Conservation (phyloP, 2,113 vertebrate species). For the Cyanocitta stelleri region DNA sequence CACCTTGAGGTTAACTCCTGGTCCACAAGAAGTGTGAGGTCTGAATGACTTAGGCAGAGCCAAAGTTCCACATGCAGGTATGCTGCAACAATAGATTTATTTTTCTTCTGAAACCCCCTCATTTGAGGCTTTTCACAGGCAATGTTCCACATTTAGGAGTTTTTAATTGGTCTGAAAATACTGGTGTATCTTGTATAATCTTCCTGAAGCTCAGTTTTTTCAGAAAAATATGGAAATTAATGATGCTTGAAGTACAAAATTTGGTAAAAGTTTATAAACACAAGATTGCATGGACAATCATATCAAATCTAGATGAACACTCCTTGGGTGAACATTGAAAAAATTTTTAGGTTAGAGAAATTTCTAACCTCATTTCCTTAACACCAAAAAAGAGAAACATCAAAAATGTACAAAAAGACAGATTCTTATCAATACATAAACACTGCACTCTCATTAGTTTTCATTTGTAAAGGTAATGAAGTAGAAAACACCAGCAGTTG, state of each 20-base stretch:
- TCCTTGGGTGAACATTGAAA: not conserved
- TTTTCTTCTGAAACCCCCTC: not conserved
- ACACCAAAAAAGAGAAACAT: not conserved
- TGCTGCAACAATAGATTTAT: not conserved
- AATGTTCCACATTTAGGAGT: not conserved
- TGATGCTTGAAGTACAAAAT: not conserved
- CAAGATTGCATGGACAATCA: not conserved
- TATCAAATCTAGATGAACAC: not conserved
- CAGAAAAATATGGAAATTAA: not conserved
- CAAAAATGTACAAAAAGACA: not conserved
- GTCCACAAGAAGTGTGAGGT: not conserved
- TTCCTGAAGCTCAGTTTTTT: not conserved
- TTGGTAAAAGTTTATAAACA: not conserved
- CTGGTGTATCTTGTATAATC: not conserved
- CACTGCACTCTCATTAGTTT: not conserved
- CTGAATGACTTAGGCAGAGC: not conserved
- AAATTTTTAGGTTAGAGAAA: not conserved
- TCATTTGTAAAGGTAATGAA: constrained; percentile 45
- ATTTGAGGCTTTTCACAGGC: not conserved
- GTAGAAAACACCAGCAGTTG: constrained; percentile 3
- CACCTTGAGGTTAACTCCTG: not conserved
- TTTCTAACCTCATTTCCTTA: not conserved
- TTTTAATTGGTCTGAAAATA: not conserved
- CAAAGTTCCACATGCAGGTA: not conserved
- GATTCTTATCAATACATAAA: not conserved